Evolutionary conservation across 1,140 invertebrate species (phyloP), one percentile per base, ranked within the genome.

Genomic region (Papilio polytes): DNA sequence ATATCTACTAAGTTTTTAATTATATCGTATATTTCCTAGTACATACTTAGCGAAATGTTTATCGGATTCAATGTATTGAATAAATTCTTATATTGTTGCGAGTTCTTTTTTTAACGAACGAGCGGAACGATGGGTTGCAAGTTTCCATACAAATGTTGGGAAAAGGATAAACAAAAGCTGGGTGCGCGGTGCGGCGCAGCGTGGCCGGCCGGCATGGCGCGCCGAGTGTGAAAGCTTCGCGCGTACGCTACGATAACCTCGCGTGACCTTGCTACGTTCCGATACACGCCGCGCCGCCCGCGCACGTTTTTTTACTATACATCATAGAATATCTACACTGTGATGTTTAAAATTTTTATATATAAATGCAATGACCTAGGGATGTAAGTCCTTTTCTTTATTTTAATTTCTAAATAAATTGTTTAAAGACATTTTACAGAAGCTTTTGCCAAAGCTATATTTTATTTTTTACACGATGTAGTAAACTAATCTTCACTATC

Each of bases 231-330:
- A 88, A 86, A 88, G 85, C 81, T 82, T 79, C 72, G 70, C 81
- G 74, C 81, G 78, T 81, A 80, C 81, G 81, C 56, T 76, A 78
- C 83, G 84, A 85, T 83, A 88, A 88, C 86, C 85, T 78, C 80
- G 70, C 77, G 82, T 84, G 86, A 86, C 85, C 85, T 86, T 85
- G 83, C 82, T 77, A 77, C 83, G 82, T 84, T 83, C 84, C 80
- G 77, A 82, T 44, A 77, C 78, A 78, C 48, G 78, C 76, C 70
- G 80, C 81, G 74, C 72, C 70, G 80, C 81, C 78, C 72, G 80
- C 82, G 74, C 74, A 44, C 74, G 22, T 78, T 66, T 41, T 66
- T 78, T 63, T 18, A 70, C 26, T 70, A 31, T 31, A 70, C 63
- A 31, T 70, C 63, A 31, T 15, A 70, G 63, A 70, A 15, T 70